Evolutionary conservation across 2,888 invertebrate species (phyloP).

Genomic region (Stenurella melanura): DNA sequence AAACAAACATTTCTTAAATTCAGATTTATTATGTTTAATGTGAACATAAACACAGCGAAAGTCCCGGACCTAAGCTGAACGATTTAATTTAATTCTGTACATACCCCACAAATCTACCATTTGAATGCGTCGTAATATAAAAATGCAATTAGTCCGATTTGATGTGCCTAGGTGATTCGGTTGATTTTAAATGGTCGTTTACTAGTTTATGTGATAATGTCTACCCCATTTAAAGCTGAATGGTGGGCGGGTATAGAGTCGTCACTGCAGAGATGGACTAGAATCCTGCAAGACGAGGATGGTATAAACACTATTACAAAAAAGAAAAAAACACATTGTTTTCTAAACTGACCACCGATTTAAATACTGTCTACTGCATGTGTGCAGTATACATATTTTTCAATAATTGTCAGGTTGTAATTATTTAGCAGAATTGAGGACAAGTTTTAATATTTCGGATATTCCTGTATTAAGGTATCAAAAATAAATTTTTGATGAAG

Average conservation of each 20-base stretch:
- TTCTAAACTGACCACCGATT: too few relatives aligned
- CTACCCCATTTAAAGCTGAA: background rate
- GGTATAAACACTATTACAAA: too few relatives aligned
- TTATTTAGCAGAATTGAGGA: too few relatives aligned
- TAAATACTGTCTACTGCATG: too few relatives aligned
- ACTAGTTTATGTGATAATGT: background rate
- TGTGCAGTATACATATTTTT: too few relatives aligned
- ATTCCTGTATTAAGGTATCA: too few relatives aligned
- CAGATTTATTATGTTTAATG: background rate
- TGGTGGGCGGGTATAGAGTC: background rate
- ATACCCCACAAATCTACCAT: background rate
- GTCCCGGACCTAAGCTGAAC: background rate
- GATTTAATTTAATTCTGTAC: background rate
- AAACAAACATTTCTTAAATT: too few relatives aligned
- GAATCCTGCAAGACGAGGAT: background rate
- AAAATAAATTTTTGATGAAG: too few relatives aligned
- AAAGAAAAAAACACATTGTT: too few relatives aligned
- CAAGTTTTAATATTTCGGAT: too few relatives aligned
- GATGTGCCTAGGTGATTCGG: background rate
- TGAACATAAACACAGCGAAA: background rate
- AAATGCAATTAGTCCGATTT: background rate
- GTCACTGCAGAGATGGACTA: background rate
- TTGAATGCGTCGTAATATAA: background rate
- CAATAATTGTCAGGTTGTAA: too few relatives aligned
- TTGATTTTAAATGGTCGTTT: background rate